Conservation (phyloP, 2,888 invertebrate genomes). For the Plusia festucae region DNA sequence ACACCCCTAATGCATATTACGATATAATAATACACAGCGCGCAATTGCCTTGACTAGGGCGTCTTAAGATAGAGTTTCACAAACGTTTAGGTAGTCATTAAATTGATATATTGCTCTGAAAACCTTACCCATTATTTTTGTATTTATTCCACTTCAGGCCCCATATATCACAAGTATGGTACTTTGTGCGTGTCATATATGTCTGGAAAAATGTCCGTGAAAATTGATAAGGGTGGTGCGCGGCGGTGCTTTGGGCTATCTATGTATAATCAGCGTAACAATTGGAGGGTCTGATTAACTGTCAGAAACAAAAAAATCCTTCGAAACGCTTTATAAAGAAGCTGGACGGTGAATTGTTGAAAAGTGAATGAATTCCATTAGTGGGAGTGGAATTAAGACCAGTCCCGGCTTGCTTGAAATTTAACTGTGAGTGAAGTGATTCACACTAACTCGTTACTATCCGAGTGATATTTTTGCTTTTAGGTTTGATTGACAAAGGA, state of each 20-base stretch:
- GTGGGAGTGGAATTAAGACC: slow-evolving; percentile 75
- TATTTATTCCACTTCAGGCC: slow-evolving; percentile 44
- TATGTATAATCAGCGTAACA: slow-evolving; percentile 62
- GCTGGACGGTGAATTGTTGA: slow-evolving; percentile 76
- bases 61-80: slow-evolving; percentile 25
- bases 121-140: slow-evolving; percentile 46
- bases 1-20: slow-evolving; percentile 40
- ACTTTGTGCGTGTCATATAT: slow-evolving; percentile 12
- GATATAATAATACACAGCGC: slow-evolving; percentile 15
- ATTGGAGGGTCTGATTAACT: slow-evolving; percentile 66
- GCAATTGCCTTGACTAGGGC: slow-evolving; percentile 23
- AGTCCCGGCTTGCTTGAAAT: slow-evolving; percentile 68
- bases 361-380: slow-evolving; percentile 81
- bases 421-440: slow-evolving; percentile 66
- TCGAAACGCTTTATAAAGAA: slow-evolving; percentile 67
- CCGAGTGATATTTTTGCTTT: slow-evolving; percentile 60
- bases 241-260: slow-evolving; percentile 32
- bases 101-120: slow-evolving; percentile 45
- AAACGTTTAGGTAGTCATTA: slow-evolving; percentile 47
- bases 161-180: slow-evolving; percentile 29
- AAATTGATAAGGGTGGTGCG: slow-evolving; percentile 17
- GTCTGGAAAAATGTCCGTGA: slow-evolving; percentile 10
- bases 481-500: slow-evolving; percentile 56
- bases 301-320: slow-evolving; percentile 72
- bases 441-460: slow-evolving; percentile 66